A percentile compares a stretch with the other conserved stretches of the same genome.
Conservation (phyloP, 2,797 vertebrate genomes). For the Diceros bicornis region DNA sequence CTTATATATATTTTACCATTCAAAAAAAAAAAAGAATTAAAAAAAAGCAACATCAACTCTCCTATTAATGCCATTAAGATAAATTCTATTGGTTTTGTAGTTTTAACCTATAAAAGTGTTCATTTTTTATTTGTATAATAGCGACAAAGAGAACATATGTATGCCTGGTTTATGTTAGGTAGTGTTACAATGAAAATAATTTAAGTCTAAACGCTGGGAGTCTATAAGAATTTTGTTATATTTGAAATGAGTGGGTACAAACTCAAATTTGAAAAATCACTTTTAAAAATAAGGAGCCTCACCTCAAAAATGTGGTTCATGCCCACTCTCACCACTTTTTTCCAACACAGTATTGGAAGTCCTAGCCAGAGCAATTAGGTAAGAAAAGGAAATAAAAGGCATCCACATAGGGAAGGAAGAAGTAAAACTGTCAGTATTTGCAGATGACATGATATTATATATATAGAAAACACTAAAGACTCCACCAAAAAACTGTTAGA, state of each 20-base stretch:
- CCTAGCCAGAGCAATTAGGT: neutral
- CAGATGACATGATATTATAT: neutral
- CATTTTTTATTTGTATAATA: neutral
- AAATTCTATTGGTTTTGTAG: neutral
- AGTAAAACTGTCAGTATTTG: neutral
- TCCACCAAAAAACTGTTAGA: neutral
- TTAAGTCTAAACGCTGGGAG: neutral
- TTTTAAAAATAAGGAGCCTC: neutral
- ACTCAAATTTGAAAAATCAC: constrained; percentile 1
- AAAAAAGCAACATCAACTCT: neutral
- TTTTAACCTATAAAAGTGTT: neutral
- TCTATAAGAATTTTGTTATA: neutral
- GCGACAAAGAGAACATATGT: neutral
- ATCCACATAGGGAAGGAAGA: neutral
- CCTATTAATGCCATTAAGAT: neutral
- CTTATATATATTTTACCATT: neutral
- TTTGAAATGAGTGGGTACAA: neutral
- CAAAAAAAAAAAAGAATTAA: too few species aligned
- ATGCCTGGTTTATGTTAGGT: neutral
- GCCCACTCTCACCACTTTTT: neutral
- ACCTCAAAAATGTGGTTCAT: neutral
- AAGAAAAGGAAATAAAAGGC: neutral
- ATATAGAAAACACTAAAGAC: neutral
- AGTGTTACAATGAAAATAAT: neutral
- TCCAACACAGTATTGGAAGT: neutral